These are phyloP conservation scores for Ptychadena robeensis DNA, from an alignment of 2,797 vertebrate genomes.

Conservation along the genomic window DNA sequence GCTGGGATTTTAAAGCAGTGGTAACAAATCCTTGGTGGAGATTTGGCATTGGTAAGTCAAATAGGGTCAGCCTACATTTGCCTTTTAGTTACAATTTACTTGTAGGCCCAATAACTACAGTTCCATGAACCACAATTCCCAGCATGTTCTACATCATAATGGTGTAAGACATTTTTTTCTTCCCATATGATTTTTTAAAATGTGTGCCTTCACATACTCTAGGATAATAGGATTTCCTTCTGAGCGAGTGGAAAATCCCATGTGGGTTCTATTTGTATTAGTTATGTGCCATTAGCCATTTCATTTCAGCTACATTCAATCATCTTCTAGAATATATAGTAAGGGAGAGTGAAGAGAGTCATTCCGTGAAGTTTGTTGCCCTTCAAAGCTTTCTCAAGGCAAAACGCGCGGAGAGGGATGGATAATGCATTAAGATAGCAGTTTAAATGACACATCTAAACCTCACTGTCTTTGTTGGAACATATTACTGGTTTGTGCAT, in stretches of 20 bases:
- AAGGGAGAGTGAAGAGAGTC: constrained; percentile 5
- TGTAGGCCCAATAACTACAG: neutral
- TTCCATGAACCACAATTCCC: no score
- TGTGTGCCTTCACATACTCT: neutral
- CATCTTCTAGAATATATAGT: neutral
- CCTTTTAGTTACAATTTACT: no score
- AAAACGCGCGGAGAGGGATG: neutral
- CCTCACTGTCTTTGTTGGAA: neutral
- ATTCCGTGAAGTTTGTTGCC: constrained; percentile 49
- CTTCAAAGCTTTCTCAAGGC: constrained; percentile 46
- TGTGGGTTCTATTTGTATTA: constrained; percentile 53
- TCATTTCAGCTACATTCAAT: constrained; percentile 29
- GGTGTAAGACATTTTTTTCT: neutral
- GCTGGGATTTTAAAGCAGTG: no score
- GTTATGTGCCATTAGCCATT: constrained; percentile 50
- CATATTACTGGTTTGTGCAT: no score
- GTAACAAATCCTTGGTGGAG: no score
- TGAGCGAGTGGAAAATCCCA: constrained; percentile 33
- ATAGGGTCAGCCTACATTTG: no score
- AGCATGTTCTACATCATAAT: neutral
- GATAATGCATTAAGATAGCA: constrained; percentile 24
- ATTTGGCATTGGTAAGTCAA: no score
- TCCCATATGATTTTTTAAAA: constrained; percentile 1
- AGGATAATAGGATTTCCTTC: constrained; percentile 29
- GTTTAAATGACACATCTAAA: neutral